A percentile compares a stretch with the other conserved stretches of the same genome.
Conservation (phyloP, 2,888 invertebrate species). For the Andrena camellia region DNA sequence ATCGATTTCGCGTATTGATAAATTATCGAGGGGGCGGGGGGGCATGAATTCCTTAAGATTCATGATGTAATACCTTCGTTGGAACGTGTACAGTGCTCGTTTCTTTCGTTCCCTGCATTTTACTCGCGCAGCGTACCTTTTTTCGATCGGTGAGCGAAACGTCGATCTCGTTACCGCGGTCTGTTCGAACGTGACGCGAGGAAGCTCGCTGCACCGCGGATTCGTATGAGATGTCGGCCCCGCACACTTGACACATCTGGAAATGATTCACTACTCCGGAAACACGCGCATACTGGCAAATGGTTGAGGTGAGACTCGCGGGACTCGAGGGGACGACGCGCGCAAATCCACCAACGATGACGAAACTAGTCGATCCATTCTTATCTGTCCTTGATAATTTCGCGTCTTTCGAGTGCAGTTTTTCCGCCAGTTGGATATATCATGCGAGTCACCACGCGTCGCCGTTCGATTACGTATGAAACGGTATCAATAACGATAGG, state of each 20-base stretch:
- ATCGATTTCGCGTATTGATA: not conserved
- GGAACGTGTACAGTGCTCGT: not conserved
- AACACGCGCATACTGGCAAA: slow-evolving; percentile 71
- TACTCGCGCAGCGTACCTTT: slow-evolving; percentile 45
- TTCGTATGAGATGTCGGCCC: slow-evolving; percentile 23
- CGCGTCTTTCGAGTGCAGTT: slow-evolving; percentile 45
- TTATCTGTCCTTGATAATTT: slow-evolving; percentile 81
- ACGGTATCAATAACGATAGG: slow-evolving; percentile 9
- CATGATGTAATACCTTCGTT: slow-evolving; percentile 13
- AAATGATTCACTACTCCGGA: slow-evolving; percentile 62
- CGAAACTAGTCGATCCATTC: slow-evolving; percentile 81
- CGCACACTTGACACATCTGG: slow-evolving; percentile 63
- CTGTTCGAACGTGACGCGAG: slow-evolving; percentile 51
- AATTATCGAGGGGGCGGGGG: not conserved
- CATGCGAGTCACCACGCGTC: slow-evolving; percentile 13
- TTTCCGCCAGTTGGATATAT: slow-evolving; percentile 54
- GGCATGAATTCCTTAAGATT: not conserved
- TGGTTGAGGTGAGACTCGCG: slow-evolving; percentile 34
- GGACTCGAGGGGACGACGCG: slow-evolving; percentile 53
- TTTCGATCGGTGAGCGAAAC: slow-evolving; percentile 16
- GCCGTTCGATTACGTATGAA: slow-evolving; percentile 17
- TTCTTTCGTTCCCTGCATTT: slow-evolving; percentile 6
- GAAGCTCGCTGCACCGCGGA: slow-evolving; percentile 58
- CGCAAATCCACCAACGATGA: slow-evolving; percentile 71
- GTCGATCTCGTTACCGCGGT: slow-evolving; percentile 51